Evolutionary conservation across 2,888 invertebrate species (phyloP).

Genomic region (Aspidiotus rigidus): DNA sequence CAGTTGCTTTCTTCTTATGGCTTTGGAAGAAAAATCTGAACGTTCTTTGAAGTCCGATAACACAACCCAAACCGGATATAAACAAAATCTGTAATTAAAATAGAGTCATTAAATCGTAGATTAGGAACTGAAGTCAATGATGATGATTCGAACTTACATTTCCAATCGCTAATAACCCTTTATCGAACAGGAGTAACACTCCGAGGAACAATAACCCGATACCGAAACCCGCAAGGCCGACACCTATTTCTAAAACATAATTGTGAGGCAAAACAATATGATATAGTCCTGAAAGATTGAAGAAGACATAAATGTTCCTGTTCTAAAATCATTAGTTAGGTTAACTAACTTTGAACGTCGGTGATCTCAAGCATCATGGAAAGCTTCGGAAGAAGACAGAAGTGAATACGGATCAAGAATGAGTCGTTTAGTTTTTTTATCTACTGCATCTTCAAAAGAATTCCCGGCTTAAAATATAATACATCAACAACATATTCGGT

Average conservation of each 20-base stretch:
- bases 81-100: conserved; percentile 73
- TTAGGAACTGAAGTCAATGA: not conserved
- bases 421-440: too few species aligned
- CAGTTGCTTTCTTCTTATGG: conserved; percentile 84
- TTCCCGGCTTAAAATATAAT: too few species aligned
- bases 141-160: conserved; percentile 65
- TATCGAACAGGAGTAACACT: conserved; percentile 86
- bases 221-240: conserved; percentile 92
- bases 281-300: not conserved
- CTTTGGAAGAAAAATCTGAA: conserved; percentile 95
- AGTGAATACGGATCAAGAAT: too few species aligned
- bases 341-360: conserved; percentile 71
- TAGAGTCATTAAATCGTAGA: not conserved
- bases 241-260: conserved; percentile 78
- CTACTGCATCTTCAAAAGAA: too few species aligned
- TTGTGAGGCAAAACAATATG: conserved; percentile 10
- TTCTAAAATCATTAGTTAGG: not conserved
- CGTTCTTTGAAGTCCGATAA: conserved; percentile 90
- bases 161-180: conserved; percentile 94
- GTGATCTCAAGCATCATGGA: conserved; percentile 69
- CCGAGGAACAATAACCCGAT: conserved; percentile 90
- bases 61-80: conserved; percentile 85
- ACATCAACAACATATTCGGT: too few species aligned
- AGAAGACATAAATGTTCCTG: too few species aligned
- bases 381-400: too few species aligned